Base-by-base conservation (phyloP, 2,888 invertebrate species). In the Brenthis hecate region DNA sequence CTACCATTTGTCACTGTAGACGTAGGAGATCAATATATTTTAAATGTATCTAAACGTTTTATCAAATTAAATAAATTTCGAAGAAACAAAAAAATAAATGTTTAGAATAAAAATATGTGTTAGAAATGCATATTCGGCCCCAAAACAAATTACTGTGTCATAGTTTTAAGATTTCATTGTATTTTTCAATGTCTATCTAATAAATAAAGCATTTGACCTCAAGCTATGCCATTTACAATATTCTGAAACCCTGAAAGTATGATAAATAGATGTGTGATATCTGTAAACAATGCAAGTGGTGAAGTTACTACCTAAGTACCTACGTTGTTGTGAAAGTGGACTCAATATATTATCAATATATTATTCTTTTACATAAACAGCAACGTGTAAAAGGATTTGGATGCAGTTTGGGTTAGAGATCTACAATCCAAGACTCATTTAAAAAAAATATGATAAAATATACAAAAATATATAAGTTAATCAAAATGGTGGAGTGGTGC, bases 81-180 rank as follows among this genome's bases (percentile, higher is more conserved):
- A n/a, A 50, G 23, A 48, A n/a, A 48, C 23, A 50, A 13, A 48
- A 50, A 60, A 60, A 58, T 58, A 48, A 48, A 48, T n/a, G n/a
- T 48, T 47, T 58, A 58, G 58, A 48, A 58, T 28, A n/a, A 32
- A 60, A 60, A 50, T 60, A 60, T 60, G n/a, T 60, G 60, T 60
- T 60, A 60, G 60, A 16, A 50, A 60, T 43, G 50, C 14, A 32
- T 60, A 23, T 28, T 32, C 60, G 48, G 60, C 28, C 50, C 28
- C 60, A 28, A 60, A n/a, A 28, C 50, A 60, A 48, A 32, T 60
- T 50, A 60, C 50, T 13, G 60, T 60, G 58, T 58, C 58, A 48
- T 60, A 60, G 62, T 54, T 62, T 53, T 62, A 62, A 62, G 51
- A 54, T 62, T 62, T 62, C 36, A 62, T 62, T 62, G 62, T 62